These are phyloP conservation scores for Perdita meconis DNA, from an alignment of 2,888 invertebrate genomes.

Conservation along the genomic window DNA sequence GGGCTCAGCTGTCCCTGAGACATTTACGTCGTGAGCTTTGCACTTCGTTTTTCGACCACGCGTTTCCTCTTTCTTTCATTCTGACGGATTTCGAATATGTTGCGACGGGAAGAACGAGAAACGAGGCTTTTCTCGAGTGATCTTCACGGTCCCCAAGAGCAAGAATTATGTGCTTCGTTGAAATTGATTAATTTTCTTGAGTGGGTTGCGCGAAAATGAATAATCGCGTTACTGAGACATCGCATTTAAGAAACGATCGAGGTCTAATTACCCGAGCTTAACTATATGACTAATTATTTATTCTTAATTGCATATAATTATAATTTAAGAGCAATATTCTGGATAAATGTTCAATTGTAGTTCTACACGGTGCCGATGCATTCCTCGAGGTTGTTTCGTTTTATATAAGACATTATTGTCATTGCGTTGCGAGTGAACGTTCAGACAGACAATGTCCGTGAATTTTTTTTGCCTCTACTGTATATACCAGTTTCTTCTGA, in stretches of 20 bases:
- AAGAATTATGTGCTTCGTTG: not conserved
- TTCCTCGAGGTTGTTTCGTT: not conserved
- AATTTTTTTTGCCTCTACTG: slow-evolving; percentile 1
- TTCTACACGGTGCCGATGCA: not conserved
- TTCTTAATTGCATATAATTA: slow-evolving; percentile 9
- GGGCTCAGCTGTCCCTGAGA: slow-evolving; percentile 60
- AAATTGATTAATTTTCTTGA: not conserved
- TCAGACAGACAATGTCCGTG: slow-evolving; percentile 1
- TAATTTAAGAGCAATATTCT: not conserved
- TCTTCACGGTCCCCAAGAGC: slow-evolving; percentile 11
- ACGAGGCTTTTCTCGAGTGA: slow-evolving; percentile 46
- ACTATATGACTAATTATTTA: not conserved
- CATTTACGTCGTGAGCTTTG: slow-evolving; percentile 76
- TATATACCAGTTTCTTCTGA: not conserved
- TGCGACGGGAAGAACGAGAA: slow-evolving; percentile 50
- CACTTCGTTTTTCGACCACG: slow-evolving; percentile 58
- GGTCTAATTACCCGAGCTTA: too few relatives aligned
- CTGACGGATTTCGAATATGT: slow-evolving; percentile 42
- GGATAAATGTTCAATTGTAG: not conserved
- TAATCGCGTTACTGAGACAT: too few relatives aligned
- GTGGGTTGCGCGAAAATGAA: too few relatives aligned
- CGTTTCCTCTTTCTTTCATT: slow-evolving; percentile 50
- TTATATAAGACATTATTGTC: slow-evolving; percentile 1
- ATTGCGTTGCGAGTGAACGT: not conserved
- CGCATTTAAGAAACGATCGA: too few relatives aligned